Evolutionary conservation across 2,797 vertebrate genomes (phyloP).

Genomic region (Diplodus sargus): DNA sequence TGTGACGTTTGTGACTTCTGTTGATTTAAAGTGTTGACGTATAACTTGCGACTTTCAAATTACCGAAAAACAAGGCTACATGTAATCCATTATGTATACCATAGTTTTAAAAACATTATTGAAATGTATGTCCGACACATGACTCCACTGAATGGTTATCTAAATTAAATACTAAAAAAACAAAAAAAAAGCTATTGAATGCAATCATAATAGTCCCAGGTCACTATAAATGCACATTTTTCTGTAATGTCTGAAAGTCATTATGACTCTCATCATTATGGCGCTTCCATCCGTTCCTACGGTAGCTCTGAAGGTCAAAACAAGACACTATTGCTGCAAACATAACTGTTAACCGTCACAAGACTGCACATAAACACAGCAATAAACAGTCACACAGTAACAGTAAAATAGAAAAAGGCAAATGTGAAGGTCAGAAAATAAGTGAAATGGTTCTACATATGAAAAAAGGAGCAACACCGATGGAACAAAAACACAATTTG

Average conservation of each 20-base stretch:
- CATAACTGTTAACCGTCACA: too few relatives aligned
- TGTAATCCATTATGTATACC: neutral
- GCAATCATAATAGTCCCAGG: neutral
- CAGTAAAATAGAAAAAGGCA: too few relatives aligned
- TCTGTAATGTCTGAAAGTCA: neutral
- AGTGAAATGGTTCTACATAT: too few relatives aligned
- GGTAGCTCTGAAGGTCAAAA: too few relatives aligned
- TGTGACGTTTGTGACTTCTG: neutral
- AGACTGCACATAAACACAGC: too few relatives aligned
- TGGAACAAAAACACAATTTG: too few relatives aligned
- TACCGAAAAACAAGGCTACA: neutral
- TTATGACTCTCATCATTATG: neutral
- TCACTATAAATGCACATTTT: neutral
- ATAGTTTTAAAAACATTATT: neutral
- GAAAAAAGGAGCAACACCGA: too few relatives aligned
- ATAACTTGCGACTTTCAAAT: neutral
- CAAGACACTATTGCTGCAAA: too few relatives aligned
- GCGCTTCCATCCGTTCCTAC: neutral
- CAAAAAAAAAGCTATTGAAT: neutral
- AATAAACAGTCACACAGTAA: too few relatives aligned
- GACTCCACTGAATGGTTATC: neutral
- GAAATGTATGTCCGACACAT: neutral
- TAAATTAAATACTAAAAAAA: neutral
- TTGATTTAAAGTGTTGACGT: neutral
- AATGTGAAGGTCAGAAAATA: too few relatives aligned